Evolutionary conservation across 2,888 invertebrate species (phyloP).

Genomic region (Chymomyza procnemis): DNA sequence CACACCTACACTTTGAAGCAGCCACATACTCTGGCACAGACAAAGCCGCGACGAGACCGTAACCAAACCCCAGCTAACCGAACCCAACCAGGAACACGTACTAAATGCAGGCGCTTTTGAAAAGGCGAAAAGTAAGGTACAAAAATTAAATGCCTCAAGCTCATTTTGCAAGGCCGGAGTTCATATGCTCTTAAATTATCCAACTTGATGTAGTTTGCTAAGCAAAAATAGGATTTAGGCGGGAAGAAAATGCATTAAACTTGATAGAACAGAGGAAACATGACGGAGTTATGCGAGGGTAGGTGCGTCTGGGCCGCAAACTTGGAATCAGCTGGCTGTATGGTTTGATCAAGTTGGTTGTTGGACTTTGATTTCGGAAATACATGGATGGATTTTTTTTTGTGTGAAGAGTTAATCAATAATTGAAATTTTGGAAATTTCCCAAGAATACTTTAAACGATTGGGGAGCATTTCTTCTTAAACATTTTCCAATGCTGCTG

Average conservation of each 20-base stretch:
- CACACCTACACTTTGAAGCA: constrained; percentile 1
- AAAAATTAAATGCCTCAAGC: not conserved
- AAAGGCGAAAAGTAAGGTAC: not conserved
- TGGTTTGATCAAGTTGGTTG: too few species aligned
- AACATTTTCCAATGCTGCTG: too few species aligned
- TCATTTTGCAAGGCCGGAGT: not conserved
- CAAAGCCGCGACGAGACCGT: constrained; percentile 24
- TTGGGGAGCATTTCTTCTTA: too few species aligned
- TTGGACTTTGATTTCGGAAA: too few species aligned
- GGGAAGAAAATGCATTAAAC: not conserved
- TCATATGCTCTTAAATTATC: not conserved
- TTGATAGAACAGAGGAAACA: too few species aligned
- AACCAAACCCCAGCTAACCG: not conserved
- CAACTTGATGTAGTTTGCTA: not conserved
- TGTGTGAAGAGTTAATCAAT: too few species aligned
- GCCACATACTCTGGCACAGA: constrained; percentile 13
- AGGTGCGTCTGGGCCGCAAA: too few species aligned
- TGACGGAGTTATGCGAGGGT: too few species aligned
- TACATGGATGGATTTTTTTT: too few species aligned
- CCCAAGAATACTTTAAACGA: too few species aligned
- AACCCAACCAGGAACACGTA: not conserved
- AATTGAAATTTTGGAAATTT: too few species aligned
- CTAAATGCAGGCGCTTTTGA: not conserved
- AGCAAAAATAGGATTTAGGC: not conserved
- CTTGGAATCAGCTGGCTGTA: too few species aligned